Conservation (phyloP, 1,140 invertebrate genomes). For the Oncopodura yosiiana region DNA sequence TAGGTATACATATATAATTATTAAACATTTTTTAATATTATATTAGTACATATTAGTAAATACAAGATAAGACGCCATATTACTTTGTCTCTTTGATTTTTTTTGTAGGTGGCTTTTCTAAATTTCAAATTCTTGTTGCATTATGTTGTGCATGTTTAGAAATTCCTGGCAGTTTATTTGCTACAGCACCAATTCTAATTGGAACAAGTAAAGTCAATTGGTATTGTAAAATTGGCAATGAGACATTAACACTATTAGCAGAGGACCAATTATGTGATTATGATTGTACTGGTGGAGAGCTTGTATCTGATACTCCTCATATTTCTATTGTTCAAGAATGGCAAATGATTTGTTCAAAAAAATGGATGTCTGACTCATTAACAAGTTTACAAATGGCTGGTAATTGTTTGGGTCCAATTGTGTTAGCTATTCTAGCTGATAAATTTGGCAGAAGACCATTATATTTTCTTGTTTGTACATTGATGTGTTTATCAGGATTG, state of each 20-base stretch:
- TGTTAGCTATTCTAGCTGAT: conserved; percentile 17
- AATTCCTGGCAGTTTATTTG: neutral
- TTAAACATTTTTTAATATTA: no score
- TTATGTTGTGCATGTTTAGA: neutral
- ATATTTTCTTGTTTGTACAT: neutral
- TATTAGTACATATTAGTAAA: no score
- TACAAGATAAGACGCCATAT: no score
- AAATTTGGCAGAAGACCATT: neutral
- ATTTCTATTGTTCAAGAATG: conserved; percentile 31
- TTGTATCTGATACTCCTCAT: neutral
- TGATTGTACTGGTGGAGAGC: neutral
- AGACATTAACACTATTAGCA: neutral
- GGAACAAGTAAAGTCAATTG: neutral
- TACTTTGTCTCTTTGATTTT: no score
- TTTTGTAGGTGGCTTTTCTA: conserved; percentile 5
- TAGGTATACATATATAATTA: no score
- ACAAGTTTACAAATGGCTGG: conserved; percentile 30
- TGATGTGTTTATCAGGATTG: neutral
- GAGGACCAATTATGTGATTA: neutral
- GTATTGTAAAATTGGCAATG: neutral
- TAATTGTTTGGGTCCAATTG: conserved; percentile 14
- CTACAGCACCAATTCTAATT: neutral
- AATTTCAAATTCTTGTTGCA: conserved; percentile 3
- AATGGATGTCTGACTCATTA: conserved; percentile 24
- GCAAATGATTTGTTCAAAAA: conserved; percentile 8